phyloP scores from a whole-genome alignment of 2,113 vertebrate genomes.

The Eira barbara region DNA sequence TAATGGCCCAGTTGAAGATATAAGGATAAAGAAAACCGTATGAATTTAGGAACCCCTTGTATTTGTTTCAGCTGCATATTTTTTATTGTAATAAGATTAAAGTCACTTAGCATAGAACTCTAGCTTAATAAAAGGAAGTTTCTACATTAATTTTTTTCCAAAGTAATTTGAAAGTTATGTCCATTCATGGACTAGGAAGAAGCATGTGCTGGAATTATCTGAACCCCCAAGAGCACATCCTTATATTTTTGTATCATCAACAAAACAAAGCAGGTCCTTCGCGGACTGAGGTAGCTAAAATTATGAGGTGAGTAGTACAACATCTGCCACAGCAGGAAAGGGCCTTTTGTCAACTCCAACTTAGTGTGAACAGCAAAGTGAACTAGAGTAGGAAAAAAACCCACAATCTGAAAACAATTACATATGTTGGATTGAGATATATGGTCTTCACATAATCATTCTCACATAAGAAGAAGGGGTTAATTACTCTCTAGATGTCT shows the following conservation, averaged over 20 bases:
- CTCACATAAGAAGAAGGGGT: background rate
- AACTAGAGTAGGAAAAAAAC: background rate
- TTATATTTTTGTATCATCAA: background rate
- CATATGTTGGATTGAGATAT: background rate
- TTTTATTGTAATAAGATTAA: background rate
- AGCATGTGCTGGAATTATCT: background rate
- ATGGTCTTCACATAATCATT: background rate
- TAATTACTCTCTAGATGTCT: too few species aligned
- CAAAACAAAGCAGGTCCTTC: background rate
- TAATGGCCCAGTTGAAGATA: background rate
- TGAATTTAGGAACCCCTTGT: background rate
- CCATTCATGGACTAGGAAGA: background rate
- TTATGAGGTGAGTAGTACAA: fast-evolving
- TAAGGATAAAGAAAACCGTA: background rate
- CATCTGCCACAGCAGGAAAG: background rate
- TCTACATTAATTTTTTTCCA: background rate
- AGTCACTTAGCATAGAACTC: background rate
- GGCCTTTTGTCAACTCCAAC: background rate
- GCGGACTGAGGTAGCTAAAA: background rate
- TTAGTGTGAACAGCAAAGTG: background rate
- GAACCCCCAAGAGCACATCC: background rate
- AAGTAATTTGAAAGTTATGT: background rate
- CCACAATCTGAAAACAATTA: background rate
- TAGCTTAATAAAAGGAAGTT: background rate
- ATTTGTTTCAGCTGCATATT: background rate